phyloP scores from a whole-genome alignment of 2,888 invertebrate species.

The Kryphioiulus occultus region DNA sequence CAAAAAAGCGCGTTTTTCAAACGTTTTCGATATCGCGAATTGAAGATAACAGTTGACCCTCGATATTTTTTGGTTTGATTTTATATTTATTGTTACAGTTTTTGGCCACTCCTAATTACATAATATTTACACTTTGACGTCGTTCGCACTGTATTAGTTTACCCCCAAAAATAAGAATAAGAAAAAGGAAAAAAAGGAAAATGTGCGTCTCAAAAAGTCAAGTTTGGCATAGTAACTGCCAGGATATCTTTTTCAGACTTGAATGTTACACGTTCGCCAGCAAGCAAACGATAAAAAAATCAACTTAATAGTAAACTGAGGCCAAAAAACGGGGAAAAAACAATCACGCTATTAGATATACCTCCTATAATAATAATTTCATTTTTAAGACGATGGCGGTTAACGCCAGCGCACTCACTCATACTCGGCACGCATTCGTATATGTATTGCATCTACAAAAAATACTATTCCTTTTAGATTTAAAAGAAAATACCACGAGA shows the following conservation, averaged over 20 bases:
- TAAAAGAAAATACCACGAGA: not conserved
- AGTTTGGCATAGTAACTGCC: no score
- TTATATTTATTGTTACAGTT: not conserved
- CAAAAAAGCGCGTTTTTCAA: no score
- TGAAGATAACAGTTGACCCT: no score
- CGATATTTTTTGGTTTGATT: no score
- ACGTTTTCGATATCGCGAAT: no score
- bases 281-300: not conserved
- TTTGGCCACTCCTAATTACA: not conserved
- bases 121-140: not conserved
- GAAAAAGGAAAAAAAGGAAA: no score
- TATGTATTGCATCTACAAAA: not conserved
- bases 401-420: not conserved
- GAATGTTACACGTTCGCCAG: not conserved
- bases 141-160: not conserved
- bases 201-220: no score
- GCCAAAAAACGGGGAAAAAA: not conserved
- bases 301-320: no score
- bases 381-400: not conserved
- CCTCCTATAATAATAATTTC: not conserved
- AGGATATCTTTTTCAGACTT: not conserved
- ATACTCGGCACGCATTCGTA: not conserved
- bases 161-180: not conserved
- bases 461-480: not conserved
- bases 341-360: not conserved